phyloP scores from a whole-genome alignment of 2,888 invertebrate species.

The Polietes domitor region DNA sequence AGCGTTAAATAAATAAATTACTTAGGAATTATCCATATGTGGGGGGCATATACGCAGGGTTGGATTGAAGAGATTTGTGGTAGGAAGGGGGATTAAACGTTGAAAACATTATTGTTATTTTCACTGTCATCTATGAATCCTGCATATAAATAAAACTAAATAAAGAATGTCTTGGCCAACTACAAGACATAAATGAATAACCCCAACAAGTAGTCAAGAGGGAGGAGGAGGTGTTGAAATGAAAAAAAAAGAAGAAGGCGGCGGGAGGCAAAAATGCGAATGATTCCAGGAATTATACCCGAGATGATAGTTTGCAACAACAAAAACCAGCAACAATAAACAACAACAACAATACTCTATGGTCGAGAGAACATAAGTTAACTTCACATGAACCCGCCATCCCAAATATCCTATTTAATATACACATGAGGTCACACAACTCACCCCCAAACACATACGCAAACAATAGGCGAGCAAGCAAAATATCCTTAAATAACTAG shows the following conservation, averaged over 20 bases:
- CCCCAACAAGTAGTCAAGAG: too few relatives aligned
- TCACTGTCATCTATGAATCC: too few relatives aligned
- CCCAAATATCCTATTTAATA: not conserved
- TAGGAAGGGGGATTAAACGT: not conserved
- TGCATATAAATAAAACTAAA: too few relatives aligned
- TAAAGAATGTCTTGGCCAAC: too few relatives aligned
- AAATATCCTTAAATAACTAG: not conserved
- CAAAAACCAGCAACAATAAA: not conserved
- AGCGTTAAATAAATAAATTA: not conserved
- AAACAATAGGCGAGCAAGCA: not conserved
- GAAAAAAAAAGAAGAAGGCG: too few relatives aligned
- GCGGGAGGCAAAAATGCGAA: conserved; percentile 23
- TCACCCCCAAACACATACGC: not conserved
- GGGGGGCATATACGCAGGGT: not conserved
- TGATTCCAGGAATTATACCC: conserved; percentile 48
- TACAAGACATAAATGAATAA: too few relatives aligned
- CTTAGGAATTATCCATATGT: conserved; percentile 13
- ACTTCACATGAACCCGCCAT: not conserved
- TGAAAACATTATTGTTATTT: too few relatives aligned
- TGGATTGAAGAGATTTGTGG: not conserved
- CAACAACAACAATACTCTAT: not conserved
- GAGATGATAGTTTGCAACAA: conserved; percentile 30
- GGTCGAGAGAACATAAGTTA: conserved; percentile 11
- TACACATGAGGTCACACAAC: too few relatives aligned
- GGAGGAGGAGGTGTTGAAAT: too few relatives aligned